Percentiles rank a stretch among this genome's conserved stretches.
phyloP scores from a whole-genome alignment of 2,797 vertebrate genomes.

The Thripadectes ignobilis region DNA sequence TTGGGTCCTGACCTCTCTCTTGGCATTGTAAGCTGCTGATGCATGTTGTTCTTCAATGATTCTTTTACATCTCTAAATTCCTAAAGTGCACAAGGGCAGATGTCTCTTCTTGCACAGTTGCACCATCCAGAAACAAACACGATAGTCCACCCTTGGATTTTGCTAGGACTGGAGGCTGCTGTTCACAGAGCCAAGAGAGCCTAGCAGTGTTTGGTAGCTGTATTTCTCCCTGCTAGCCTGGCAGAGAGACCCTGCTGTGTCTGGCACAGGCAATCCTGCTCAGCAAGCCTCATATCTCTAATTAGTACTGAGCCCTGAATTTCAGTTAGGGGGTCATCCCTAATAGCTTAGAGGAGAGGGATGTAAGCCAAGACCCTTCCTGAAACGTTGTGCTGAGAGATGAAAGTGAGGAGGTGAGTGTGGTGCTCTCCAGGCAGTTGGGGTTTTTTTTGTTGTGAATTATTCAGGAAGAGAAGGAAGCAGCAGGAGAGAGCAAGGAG shows the following conservation, averaged over 20 bases:
- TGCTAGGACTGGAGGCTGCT: background rate
- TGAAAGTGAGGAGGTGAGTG: background rate
- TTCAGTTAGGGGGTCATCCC: background rate
- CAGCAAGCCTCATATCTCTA: background rate
- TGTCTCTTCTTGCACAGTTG: background rate
- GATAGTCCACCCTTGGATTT: background rate
- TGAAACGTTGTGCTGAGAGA: background rate
- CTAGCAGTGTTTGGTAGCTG: background rate
- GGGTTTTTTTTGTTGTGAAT: background rate
- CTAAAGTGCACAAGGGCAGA: background rate
- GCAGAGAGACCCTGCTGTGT: background rate
- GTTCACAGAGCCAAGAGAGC: background rate
- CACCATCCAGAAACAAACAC: background rate
- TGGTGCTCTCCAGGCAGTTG: background rate
- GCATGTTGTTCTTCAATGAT: background rate
- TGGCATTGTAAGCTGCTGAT: background rate
- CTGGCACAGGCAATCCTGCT: background rate
- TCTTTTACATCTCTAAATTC: background rate
- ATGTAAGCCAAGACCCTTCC: background rate
- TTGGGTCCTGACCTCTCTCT: background rate
- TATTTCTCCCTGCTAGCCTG: background rate
- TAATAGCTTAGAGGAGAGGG: background rate
- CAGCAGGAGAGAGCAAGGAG: conserved; percentile 34
- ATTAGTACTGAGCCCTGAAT: background rate
- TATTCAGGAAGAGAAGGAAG: conserved; percentile 44